Evolutionary conservation across 2,888 invertebrate genomes (phyloP), one percentile per base, ranked within the genome.

Genomic region (Smittia sp.): DNA sequence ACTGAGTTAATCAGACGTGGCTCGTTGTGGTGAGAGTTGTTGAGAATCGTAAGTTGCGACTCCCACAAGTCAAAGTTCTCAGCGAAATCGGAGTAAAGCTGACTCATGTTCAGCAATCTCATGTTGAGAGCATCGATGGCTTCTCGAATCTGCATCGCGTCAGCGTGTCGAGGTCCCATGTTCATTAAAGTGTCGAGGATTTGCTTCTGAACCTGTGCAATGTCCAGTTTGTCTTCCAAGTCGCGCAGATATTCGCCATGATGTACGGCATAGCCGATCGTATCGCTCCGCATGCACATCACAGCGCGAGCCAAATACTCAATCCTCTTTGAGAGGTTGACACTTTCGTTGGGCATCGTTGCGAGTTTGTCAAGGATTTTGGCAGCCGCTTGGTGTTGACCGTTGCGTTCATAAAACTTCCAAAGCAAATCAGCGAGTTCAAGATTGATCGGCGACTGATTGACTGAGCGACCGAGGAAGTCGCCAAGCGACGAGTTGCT

Each of bases 371-470:
- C 91, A 1, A 98, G 85, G 76, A 98, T 93, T 78, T 91, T 89
- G 0, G 98, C 96, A 1, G 98, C 98, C 9, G 94, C 91, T 1
- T 92, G 88, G 80, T 96, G 98, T 80, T 97, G 94, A 27, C 91
- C 91, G 78, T 90, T 91, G 80, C 92, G 91, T 82, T 98, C 97
- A 79, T 98, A 96, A 80, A 93, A 96, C 82, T 95, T 95, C 98
- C 98, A 98, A 74, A 98, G 83, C 76, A 98, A 84, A 80, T 97
- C 94, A 76, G 92, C 86, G 22, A 90, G 82, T 76, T 84, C 84
- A 0, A 87, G 81, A 76, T 87, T 83, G 66, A 89, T 86, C 7
- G 88, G 86, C 80, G 85, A 84, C 74, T 84, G 84, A 75, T 80
- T 78, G 1, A 82, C 83, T 69, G 82, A 82, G 18, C 81, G 80